Evolutionary conservation across 2,797 vertebrate species (phyloP).

Genomic region (Cynopterus sphinx): DNA sequence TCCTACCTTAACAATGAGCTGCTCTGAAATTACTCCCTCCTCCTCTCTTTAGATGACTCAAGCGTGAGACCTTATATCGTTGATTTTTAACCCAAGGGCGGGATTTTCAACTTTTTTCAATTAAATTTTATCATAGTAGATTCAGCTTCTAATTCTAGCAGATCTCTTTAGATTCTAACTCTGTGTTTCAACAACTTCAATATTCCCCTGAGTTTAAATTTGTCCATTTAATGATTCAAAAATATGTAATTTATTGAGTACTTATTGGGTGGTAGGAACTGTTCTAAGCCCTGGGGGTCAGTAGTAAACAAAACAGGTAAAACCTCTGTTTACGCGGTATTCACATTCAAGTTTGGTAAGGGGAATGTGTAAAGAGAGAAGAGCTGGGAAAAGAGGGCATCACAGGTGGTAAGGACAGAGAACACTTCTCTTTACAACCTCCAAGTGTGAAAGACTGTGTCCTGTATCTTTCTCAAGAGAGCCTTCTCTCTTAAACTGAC

Average conservation of each 20-base stretch:
- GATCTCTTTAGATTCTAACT: neutral
- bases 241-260: neutral
- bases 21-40: neutral
- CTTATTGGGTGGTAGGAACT: neutral
- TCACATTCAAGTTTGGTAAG: neutral
- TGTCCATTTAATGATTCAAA: neutral
- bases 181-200: neutral
- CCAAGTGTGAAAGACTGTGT: neutral
- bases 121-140: slow-evolving; percentile 2
- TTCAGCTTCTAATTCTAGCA: neutral
- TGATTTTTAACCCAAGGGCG: neutral
- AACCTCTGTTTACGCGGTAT: neutral
- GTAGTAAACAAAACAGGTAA: neutral
- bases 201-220: neutral
- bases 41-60: neutral
- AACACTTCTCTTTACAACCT: neutral
- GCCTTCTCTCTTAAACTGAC: neutral
- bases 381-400: neutral
- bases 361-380: neutral
- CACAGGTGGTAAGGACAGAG: neutral
- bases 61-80: neutral
- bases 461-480: neutral
- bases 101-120: neutral
- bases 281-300: neutral
- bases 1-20: neutral